phyloP scores from a whole-genome alignment of 2,797 vertebrate genomes.

The Lithobates pipiens region DNA sequence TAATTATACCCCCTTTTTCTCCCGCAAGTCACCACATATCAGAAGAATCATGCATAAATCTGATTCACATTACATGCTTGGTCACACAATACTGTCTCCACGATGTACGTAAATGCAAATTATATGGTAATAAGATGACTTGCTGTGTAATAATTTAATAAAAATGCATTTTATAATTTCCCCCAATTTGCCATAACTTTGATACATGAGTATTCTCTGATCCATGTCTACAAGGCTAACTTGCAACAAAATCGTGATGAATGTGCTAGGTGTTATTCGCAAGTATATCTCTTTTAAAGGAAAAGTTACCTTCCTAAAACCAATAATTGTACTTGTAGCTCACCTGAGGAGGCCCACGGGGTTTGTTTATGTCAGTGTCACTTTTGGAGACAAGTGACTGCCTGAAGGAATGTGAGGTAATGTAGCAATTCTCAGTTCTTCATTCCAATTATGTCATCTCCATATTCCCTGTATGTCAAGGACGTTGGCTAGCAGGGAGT shows the following conservation, averaged over 20 bases:
- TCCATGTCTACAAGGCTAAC: background rate
- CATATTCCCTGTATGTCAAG: no score
- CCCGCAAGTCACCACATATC: slow-evolving; percentile 28
- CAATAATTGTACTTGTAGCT: background rate
- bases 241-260: background rate
- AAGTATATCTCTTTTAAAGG: background rate
- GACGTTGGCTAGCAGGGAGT: no score
- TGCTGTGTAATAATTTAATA: slow-evolving; percentile 36
- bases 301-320: background rate
- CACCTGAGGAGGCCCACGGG: background rate
- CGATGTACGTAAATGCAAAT: slow-evolving; percentile 49
- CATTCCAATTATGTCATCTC: no score
- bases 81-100: slow-evolving; percentile 30
- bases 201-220: slow-evolving; percentile 1
- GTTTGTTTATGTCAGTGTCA: no score
- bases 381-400: no score
- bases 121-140: slow-evolving; percentile 48
- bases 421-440: no score
- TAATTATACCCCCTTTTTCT: slow-evolving; percentile 14
- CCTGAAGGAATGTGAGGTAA: no score
- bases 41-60: slow-evolving; percentile 53
- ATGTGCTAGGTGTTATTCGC: background rate
- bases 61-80: slow-evolving; percentile 53
- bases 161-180: slow-evolving; percentile 31
- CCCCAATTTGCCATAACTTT: slow-evolving; percentile 10